Evolutionary conservation across 2,113 vertebrate genomes (phyloP).

Genomic region (Aix galericulata): DNA sequence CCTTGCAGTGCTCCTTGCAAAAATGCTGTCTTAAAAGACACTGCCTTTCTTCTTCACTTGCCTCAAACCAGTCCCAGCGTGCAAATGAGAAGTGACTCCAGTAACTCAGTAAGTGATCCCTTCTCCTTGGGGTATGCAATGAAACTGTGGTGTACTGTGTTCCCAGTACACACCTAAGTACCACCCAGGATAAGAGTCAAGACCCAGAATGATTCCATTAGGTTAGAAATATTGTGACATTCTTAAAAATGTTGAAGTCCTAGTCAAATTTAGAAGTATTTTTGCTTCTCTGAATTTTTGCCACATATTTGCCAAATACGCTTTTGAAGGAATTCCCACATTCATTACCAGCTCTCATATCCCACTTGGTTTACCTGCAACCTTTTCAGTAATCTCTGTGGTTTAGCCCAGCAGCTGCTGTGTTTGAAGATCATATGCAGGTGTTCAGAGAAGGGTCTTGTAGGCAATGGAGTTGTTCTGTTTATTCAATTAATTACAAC

Average conservation of each 20-base stretch:
- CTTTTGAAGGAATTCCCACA: neutral
- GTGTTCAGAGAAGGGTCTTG: neutral
- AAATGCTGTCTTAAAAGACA: neutral
- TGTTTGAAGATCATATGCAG: neutral
- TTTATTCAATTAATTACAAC: neutral
- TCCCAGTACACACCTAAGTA: neutral
- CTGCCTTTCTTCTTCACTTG: neutral
- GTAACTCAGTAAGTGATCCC: neutral
- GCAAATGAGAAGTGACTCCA: neutral
- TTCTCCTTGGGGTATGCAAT: neutral
- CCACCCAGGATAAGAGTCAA: neutral
- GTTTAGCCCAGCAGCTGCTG: neutral
- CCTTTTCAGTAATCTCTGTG: neutral
- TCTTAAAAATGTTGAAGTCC: neutral
- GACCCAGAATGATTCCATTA: neutral
- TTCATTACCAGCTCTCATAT: neutral
- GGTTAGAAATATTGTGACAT: neutral
- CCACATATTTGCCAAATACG: neutral
- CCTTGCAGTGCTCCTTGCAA: neutral
- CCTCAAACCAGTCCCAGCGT: neutral
- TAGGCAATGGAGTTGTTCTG: neutral
- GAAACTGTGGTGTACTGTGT: accelerated
- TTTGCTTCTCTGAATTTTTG: neutral
- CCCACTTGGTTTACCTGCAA: neutral
- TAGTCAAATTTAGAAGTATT: neutral